Percentiles rank a stretch among this genome's conserved stretches.
Conservation (phyloP, 2,888 invertebrate species). For the Caenorhabditis macrosperma region DNA sequence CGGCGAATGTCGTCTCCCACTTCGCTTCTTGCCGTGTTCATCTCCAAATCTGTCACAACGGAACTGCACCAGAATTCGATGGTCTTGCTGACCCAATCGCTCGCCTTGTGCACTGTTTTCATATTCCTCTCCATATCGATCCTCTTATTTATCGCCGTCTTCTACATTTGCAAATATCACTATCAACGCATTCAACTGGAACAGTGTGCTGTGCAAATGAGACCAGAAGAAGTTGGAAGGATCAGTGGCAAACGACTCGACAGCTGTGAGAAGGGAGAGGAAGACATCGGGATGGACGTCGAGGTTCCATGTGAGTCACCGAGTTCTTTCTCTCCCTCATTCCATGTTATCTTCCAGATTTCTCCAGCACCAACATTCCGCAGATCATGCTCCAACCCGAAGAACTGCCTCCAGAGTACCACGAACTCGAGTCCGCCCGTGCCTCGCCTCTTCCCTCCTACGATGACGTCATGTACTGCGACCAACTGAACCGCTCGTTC, state of each 20-base stretch:
- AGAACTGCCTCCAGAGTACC: conserved; percentile 58
- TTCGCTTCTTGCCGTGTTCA: not conserved
- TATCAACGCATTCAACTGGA: conserved; percentile 28
- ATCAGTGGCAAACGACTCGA: not conserved
- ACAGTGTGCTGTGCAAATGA: conserved; percentile 29
- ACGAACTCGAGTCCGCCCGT: conserved; percentile 50
- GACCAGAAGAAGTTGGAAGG: conserved; percentile 38
- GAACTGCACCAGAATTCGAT: conserved; percentile 7
- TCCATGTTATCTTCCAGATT: conserved; percentile 41
- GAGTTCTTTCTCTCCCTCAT: too few species aligned
- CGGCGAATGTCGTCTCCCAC: not conserved
- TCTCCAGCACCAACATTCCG: conserved; percentile 27
- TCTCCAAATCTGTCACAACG: conserved; percentile 15
- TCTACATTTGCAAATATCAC: conserved; percentile 50
- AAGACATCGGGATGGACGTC: conserved; percentile 29
- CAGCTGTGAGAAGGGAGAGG: conserved; percentile 16
- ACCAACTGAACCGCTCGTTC: conserved; percentile 59
- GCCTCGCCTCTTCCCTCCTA: conserved; percentile 63
- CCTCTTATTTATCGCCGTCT: conserved; percentile 39
- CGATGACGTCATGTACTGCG: conserved; percentile 61
- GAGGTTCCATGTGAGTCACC: conserved; percentile 48
- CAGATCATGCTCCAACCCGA: conserved; percentile 33
- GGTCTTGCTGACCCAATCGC: conserved; percentile 38
- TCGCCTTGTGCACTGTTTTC: conserved; percentile 54
- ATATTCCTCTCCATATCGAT: conserved; percentile 46